Base-by-base conservation (phyloP, 2,888 invertebrate genomes). In the Zaprionus bogoriensis region DNA sequence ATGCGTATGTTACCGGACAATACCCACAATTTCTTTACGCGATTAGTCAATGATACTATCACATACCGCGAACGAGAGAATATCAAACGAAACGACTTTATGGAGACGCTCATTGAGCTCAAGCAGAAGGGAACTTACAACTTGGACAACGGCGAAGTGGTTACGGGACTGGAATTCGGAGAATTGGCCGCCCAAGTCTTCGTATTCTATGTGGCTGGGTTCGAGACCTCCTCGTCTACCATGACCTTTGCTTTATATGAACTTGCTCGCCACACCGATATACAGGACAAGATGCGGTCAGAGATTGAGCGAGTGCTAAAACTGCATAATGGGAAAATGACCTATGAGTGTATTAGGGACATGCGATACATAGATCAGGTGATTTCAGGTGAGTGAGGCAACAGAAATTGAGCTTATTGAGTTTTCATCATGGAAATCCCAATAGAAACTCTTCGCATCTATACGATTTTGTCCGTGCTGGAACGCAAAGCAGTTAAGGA, bases 391-490 rank as follows among this genome's bases (percentile, higher is more conserved):
- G 10, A 61, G 67, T 64, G 3, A n/a, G 12, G 4, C 12, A 14
- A n/a, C 12, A n/a, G 12, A 32, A 4, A 12, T 32, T 5, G 6
- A 25, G 2, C 7, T 5, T 5, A 25, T 25, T 25, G 25, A 7
- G 25, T 25, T 5, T 3, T 12, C 81, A 51, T 23, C 20, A n/a
- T n/a, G n/a, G n/a, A n/a, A n/a, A n/a, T n/a, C n/a, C n/a, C 9
- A 27, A 6, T 27, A 93, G 93, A 93, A 89, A 92, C 93, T 2
- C 91, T 93, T 77, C 90, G 93, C 3, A 91, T 92, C 55, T 92
- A 93, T 67, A 92, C 93, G 0, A 89, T 93, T 1, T 87, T 92
- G 82, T 90, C 93, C 0, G 87, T 91, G 1, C 71, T 93, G 10
- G 91, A 92, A 60, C 90, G 93, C 6, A 88, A 89, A 45, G 92